Evolutionary conservation across 1,140 invertebrate genomes (phyloP), one percentile per base, ranked within the genome.

Genomic region (Phymorhynchus buccinoides): DNA sequence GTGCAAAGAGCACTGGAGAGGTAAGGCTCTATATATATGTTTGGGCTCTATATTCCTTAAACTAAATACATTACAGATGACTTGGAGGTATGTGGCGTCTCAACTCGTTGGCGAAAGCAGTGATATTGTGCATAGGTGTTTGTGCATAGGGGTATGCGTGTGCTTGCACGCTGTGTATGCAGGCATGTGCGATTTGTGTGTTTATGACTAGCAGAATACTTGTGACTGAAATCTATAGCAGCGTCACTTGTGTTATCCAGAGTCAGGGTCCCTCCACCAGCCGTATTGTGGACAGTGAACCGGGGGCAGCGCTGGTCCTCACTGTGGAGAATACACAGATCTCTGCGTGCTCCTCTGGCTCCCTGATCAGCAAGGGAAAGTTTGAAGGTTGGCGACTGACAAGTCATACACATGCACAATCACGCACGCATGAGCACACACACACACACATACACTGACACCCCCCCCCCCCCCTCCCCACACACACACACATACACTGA

Each of bases 251-350:
- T 6, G 32, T n/a, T 35, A 0, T 78, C 18, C 56, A 81, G 84
- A 52, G 39, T 39, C 86, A 68, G 86, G 86, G 84, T 32, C 78
- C 84, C 30, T 71, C 35, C 6, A 71, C 44, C 37, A 88, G 85
- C 79, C 86, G 62, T 79, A 84, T 75, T 30, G 83, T 88, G 16
- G 91, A 92, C 39, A 89, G 75, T 85, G 92, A 95, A 56, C 96
- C 96, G 0, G 96, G 97, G 84, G 97, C 97, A 80, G 98, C 98
- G 80, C 96, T 99, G 75, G 97, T 99, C 7, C 96, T 99, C 35
- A 99, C 98, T 0, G 94, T 99, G 86, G 97, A 99, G 93, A 97
- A 96, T 92, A 99, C 98, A 3, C 97, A 96, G 90, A 98, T 99
- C 88, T 98, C 97, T 9, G 96, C 96, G 14, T 97, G 97, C 91